phyloP scores from a whole-genome alignment of 2,888 invertebrate genomes.

The Andrena bucephala region DNA sequence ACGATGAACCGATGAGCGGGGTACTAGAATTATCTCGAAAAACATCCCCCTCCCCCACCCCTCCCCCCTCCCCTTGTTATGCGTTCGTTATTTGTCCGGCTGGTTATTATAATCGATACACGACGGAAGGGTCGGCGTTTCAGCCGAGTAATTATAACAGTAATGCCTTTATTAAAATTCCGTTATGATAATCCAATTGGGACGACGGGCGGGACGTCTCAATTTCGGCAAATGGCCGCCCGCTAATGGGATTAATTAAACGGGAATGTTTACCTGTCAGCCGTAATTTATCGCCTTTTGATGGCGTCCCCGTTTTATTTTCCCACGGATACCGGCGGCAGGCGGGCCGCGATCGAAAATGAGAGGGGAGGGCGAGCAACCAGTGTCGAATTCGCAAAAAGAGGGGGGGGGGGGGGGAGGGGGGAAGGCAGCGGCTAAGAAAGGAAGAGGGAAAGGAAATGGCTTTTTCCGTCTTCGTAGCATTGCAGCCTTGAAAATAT shows the following conservation, averaged over 20 bases:
- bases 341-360: slow-evolving; percentile 1
- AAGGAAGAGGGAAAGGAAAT: slow-evolving; percentile 70
- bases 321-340: background rate
- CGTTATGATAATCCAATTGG: slow-evolving; percentile 57
- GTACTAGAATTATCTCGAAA: slow-evolving; percentile 2
- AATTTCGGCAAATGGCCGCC: slow-evolving; percentile 46
- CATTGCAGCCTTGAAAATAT: slow-evolving; percentile 74
- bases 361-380: background rate
- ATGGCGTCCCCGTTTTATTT: slow-evolving; percentile 7
- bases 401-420: slow-evolving; percentile 6
- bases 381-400: slow-evolving; percentile 15
- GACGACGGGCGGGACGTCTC: slow-evolving; percentile 35
- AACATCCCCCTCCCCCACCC: background rate
- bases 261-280: slow-evolving; percentile 28
- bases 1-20: slow-evolving; percentile 25
- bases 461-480: slow-evolving; percentile 69
- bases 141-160: slow-evolving; percentile 29
- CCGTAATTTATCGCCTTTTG: slow-evolving; percentile 40
- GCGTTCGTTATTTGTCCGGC: background rate
- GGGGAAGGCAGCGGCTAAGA: slow-evolving; percentile 36
- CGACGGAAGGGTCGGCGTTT: background rate
- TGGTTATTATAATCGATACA: background rate
- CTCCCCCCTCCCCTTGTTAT: background rate
- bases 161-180: slow-evolving; percentile 56
- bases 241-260: slow-evolving; percentile 57